Conservation (phyloP, 35 echinoderm and acorn worm species). For the Chiridota heheva region DNA sequence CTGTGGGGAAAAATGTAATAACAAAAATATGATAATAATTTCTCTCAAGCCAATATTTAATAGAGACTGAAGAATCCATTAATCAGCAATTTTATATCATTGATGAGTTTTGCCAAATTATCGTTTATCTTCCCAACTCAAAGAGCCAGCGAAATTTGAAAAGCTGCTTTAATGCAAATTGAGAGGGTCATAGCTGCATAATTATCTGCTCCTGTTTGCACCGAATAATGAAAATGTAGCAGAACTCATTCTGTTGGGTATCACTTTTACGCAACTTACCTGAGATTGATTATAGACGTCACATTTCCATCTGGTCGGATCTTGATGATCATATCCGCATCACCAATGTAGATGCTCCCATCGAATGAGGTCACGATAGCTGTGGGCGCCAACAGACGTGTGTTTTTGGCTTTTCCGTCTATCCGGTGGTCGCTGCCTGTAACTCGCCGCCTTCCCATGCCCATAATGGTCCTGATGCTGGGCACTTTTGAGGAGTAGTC, state of each 20-base stretch:
- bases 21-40: background rate
- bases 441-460: slow-evolving; percentile 71
- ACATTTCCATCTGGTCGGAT: slow-evolving; percentile 79
- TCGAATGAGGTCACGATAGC: slow-evolving; percentile 65
- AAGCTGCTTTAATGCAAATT: no score
- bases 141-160: no score
- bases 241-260: no score
- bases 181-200: no score
- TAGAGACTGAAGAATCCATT: no score
- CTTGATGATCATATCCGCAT: slow-evolving; percentile 76
- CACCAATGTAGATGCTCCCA: slow-evolving; percentile 87
- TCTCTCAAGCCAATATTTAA: background rate
- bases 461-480: slow-evolving; percentile 80
- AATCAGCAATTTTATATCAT: no score
- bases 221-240: no score
- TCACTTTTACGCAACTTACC: no score
- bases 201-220: no score
- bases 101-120: no score
- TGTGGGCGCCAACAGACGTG: slow-evolving; percentile 76
- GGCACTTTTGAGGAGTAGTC: slow-evolving; percentile 49
- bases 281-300: slow-evolving; percentile 67
- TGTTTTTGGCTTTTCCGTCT: slow-evolving; percentile 75
- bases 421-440: slow-evolving; percentile 63
- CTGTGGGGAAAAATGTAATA: slow-evolving; percentile 33
- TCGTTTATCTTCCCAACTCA: no score